Evolutionary conservation across 1,140 invertebrate genomes (phyloP), one percentile per base, ranked within the genome.

Genomic region (Drosophila lowei): DNA sequence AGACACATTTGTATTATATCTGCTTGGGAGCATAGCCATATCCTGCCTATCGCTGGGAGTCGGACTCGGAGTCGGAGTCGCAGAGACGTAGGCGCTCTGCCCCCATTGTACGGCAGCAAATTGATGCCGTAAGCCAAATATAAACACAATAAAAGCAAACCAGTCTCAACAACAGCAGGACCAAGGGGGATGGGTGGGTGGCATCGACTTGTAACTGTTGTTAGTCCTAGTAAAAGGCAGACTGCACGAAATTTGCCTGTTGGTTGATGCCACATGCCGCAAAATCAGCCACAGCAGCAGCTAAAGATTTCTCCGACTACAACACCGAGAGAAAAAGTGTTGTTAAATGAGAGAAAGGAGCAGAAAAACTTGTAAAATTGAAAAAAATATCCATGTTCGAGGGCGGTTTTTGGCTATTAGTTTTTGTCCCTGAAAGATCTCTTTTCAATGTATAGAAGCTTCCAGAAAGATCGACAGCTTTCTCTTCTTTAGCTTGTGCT

Each of bases 111-210:
- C 70, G 80, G 75, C 78, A 72, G 83, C 81, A 88, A 86, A 86
- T 88, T 86, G 83, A 86, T 86, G 81, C 81, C 81, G 68, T 81
- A 88, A 86, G 81, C 81, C 81, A 86, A 86, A 86, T 88, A 86
- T 86, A 86, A 86, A 86, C 81, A 86, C 83, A 86, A 86, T 86
- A 86, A 86, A 86, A 88, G 83, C 81, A 86, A 86, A 88, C 83
- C 86, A 74, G 83, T 77, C 83, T 53, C 81, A 86, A 64, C 81
- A 78, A 72, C 81, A 72, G 34, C 23, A 61, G 54, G 67, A 54
- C 15, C n/a, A 42, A 57, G 59, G 44, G 48, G 28, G 54, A 44
- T 30, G 15, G 43, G 5, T 44, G 76, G 21, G 47, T 21, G n/a
- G n/a, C 59, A 18, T 28, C 25, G 15, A 0, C 49, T 49, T 67